Evolutionary conservation across 2,888 invertebrate species (phyloP).

Genomic region (Caenorhabditis panamensis): DNA sequence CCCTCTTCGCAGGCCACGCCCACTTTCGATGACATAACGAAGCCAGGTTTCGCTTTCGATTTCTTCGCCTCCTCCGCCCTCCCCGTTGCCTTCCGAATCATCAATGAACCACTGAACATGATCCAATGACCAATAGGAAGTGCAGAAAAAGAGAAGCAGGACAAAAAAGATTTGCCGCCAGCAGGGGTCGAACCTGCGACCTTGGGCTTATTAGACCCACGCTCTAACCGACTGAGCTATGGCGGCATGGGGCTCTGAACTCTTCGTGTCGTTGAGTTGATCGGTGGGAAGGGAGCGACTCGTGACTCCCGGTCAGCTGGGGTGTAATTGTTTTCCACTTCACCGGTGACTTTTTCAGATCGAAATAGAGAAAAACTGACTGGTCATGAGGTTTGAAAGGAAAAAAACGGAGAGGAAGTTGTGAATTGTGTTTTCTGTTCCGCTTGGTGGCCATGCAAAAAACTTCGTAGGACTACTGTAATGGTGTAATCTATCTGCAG

Average conservation of each 20-base stretch:
- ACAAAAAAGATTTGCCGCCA: slow-evolving; percentile 74
- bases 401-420: slow-evolving; percentile 18
- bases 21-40: slow-evolving; percentile 57
- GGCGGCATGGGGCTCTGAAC: slow-evolving; percentile 38
- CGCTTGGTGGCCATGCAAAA: slow-evolving; percentile 3
- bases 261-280: too few relatives aligned
- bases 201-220: slow-evolving; percentile 81
- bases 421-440: slow-evolving; percentile 14
- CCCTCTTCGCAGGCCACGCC: slow-evolving; percentile 39
- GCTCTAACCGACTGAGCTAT: slow-evolving; percentile 81
- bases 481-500: slow-evolving; percentile 14
- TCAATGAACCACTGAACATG: slow-evolving; percentile 51
- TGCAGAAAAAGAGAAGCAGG: not conserved
- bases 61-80: slow-evolving; percentile 11
- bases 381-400: slow-evolving; percentile 18
- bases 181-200: slow-evolving; percentile 81
- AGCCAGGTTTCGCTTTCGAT: slow-evolving; percentile 44
- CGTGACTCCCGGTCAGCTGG: slow-evolving; percentile 11
- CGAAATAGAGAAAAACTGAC: not conserved
- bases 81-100: not conserved
- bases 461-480: not conserved
- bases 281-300: not conserved
- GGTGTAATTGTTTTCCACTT: not conserved
- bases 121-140: slow-evolving; percentile 33
- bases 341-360: not conserved